A percentile compares a stretch with the other conserved stretches of the same genome.
These are phyloP conservation scores for Malacoctenus gilli DNA, from an alignment of 2,797 vertebrate genomes.

Conservation along the genomic window DNA sequence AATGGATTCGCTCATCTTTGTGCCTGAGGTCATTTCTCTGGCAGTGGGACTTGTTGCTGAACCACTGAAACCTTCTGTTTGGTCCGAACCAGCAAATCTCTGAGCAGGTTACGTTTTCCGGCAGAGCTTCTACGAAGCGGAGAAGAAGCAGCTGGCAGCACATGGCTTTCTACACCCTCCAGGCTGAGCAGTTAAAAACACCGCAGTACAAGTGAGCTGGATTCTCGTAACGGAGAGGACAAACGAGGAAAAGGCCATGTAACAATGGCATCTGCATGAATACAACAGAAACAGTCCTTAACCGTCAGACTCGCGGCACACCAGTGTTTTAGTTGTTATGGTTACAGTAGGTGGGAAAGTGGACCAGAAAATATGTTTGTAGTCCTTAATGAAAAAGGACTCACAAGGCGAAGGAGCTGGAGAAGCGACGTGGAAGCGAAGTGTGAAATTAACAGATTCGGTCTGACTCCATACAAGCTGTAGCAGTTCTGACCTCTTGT, in stretches of 20 bases:
- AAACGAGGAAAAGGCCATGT: constrained; percentile 2
- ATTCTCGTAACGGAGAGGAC: constrained; percentile 4
- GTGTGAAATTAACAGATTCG: constrained; percentile 68
- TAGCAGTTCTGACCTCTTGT: constrained; percentile 44
- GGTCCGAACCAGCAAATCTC: background rate
- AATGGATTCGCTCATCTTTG: constrained; percentile 3
- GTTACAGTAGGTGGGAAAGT: constrained; percentile 45
- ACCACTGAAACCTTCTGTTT: constrained; percentile 1
- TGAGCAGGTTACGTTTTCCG: background rate
- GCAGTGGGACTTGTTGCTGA: constrained; percentile 10
- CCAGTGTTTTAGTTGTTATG: constrained; percentile 54
- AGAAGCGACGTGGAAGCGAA: constrained; percentile 46
- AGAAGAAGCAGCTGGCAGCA: constrained; percentile 6
- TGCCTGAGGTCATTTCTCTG: constrained; percentile 1
- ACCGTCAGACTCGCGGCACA: constrained; percentile 5
- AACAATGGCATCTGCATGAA: constrained; percentile 22
- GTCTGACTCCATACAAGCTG: constrained; percentile 47
- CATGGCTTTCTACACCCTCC: constrained; percentile 9
- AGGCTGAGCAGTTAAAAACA: background rate
- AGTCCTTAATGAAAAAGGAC: constrained; percentile 42
- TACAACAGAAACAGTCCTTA: constrained; percentile 13
- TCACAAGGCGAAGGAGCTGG: constrained; percentile 32
- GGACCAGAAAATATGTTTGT: constrained; percentile 37
- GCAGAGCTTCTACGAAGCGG: background rate
- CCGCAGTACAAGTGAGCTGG: background rate